Base-by-base conservation (phyloP, 2,797 vertebrate genomes). In the Pteropus rufus region DNA sequence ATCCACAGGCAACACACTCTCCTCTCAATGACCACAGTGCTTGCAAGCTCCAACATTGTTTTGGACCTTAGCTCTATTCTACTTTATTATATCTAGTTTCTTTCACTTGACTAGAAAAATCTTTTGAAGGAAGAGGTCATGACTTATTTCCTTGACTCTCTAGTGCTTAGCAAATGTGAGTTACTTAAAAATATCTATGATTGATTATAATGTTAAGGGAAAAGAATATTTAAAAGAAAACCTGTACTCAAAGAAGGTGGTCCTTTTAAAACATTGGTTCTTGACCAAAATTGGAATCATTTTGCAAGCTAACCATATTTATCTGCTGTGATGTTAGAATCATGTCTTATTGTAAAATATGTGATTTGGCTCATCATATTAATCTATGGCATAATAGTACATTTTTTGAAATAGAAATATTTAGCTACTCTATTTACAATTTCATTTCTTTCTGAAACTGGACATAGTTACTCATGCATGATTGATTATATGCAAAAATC, bases 381-480 rank as follows among this genome's bases (percentile, higher is more conserved):
- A 29, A 76, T 54, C 7, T 81, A 76, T 77, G 69, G 75, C 44
- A 82, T 82, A 86, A 56, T 64, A 62, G 26, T 93, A 75, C 29
- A 85, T 90, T 65, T 76, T 81, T 76, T 87, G n/a, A 82, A 87
- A 86, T 15, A 75, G 44, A 89, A 89, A 86, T 87, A 41, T 69
- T 69, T 81, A 76, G 15, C 64, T 86, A 86, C 62, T 93, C 21
- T 11, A 26, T 65, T 90, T 69, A 73, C 19, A 93, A 91, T 81
- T 95, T 95, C 41, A 52, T 90, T 93, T 29, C 36, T 93, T 34
- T 23, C 12, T 58, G 46, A 95, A 93, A 65, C 46, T 91, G 26
- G 72, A 94, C 73, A 89, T 69, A 46, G 39, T 64, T 72, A 70
- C 81, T 95, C 36, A 85, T 54, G 41, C 36, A 85, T 54, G 41